These are phyloP conservation scores for Melieria omissa DNA, from an alignment of 2,888 invertebrate species.

Conservation along the genomic window DNA sequence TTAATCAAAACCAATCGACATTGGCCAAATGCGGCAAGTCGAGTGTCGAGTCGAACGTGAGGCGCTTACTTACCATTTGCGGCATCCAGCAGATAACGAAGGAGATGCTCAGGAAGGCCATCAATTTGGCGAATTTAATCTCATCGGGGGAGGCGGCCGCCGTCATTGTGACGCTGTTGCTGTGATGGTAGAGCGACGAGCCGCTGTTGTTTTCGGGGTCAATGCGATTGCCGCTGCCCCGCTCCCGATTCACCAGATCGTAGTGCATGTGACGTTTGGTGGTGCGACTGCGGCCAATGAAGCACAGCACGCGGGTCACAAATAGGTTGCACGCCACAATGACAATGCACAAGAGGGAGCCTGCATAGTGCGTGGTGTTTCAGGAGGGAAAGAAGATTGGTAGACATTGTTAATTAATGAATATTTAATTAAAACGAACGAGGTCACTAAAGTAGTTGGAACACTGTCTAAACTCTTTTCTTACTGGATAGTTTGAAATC, in stretches of 20 bases:
- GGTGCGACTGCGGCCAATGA: slow-evolving; percentile 65
- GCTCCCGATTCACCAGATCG: slow-evolving; percentile 60
- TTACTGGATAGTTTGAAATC: no score
- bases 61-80: slow-evolving; percentile 76
- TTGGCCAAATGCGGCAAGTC: neutral
- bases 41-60: neutral
- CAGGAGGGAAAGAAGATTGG: slow-evolving; percentile 36
- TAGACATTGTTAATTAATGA: slow-evolving; percentile 12
- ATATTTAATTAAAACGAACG: neutral
- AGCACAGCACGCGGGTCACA: slow-evolving; percentile 78
- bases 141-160: slow-evolving; percentile 75
- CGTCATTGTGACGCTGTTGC: slow-evolving; percentile 59
- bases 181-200: slow-evolving; percentile 60
- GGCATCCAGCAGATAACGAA: slow-evolving; percentile 90
- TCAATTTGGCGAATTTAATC: slow-evolving; percentile 84
- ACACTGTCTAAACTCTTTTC: no score
- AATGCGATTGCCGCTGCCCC: slow-evolving; percentile 51
- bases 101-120: slow-evolving; percentile 84
- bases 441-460: neutral
- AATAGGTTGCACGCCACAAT: slow-evolving; percentile 87
- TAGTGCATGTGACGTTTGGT: slow-evolving; percentile 60
- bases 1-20: slow-evolving; percentile 29
- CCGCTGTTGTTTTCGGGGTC: slow-evolving; percentile 60
- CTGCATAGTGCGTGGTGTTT: slow-evolving; percentile 65
- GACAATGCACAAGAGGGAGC: slow-evolving; percentile 76